phyloP scores from a whole-genome alignment of 2,888 invertebrate genomes.

The Drosophila neonasuta region DNA sequence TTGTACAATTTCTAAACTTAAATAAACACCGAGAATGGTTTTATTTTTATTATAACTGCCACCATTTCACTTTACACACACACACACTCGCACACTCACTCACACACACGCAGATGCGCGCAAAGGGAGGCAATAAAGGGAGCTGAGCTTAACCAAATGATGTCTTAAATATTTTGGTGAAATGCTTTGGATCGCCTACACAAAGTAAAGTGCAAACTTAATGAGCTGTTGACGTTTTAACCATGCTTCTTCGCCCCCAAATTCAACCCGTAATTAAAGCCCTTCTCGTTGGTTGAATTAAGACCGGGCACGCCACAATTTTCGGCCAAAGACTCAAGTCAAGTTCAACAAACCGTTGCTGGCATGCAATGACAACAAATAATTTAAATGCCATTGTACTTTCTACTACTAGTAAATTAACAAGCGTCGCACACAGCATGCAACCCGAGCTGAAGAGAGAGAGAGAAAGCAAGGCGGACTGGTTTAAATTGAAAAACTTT shows the following conservation, averaged over 20 bases:
- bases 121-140: slow-evolving; percentile 7
- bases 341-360: slow-evolving; percentile 54
- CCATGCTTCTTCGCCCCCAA: slow-evolving; percentile 10
- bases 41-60: slow-evolving; percentile 73
- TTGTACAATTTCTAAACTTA: slow-evolving; percentile 76
- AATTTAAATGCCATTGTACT: slow-evolving; percentile 66
- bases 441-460: slow-evolving; percentile 9
- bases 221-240: slow-evolving; percentile 62
- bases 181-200: slow-evolving; percentile 49
- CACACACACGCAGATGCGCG: slow-evolving; percentile 10
- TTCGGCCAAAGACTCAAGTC: slow-evolving; percentile 6
- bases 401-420: slow-evolving; percentile 70
- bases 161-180: slow-evolving; percentile 58
- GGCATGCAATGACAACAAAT: slow-evolving; percentile 63
- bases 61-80: slow-evolving; percentile 45
- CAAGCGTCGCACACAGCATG: slow-evolving; percentile 44
- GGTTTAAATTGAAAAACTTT: slow-evolving; percentile 74
- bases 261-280: slow-evolving; percentile 50
- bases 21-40: slow-evolving; percentile 70
- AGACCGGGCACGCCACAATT: slow-evolving; percentile 28
- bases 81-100: background rate
- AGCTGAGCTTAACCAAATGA: slow-evolving; percentile 19
- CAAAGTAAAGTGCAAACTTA: slow-evolving; percentile 47
- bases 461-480: slow-evolving; percentile 12
- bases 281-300: slow-evolving; percentile 33